Conservation (phyloP, 2,797 vertebrate species). For the Saxicola maurus region DNA sequence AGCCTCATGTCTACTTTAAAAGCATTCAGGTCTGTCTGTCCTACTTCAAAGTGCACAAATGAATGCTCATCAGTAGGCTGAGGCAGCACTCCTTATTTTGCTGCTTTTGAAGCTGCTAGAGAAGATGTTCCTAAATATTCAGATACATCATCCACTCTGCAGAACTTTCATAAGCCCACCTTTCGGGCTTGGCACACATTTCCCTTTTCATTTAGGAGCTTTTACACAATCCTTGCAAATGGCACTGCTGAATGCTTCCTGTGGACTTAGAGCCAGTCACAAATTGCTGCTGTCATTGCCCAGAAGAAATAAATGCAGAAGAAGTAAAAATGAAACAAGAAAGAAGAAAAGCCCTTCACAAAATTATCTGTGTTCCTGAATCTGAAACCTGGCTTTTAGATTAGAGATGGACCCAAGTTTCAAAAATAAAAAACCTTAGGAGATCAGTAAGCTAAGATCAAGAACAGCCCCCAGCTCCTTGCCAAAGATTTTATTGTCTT, state of each 20-base stretch:
- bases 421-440: neutral
- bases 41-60: neutral
- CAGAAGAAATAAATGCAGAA: neutral
- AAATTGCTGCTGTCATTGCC: neutral
- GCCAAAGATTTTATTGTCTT: neutral
- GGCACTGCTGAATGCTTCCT: neutral
- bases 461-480: neutral
- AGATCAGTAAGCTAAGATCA: neutral
- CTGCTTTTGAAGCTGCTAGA: neutral
- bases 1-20: neutral
- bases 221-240: neutral
- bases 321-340: neutral
- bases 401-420: neutral
- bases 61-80: neutral
- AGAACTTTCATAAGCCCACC: neutral
- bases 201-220: neutral
- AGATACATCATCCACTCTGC: neutral
- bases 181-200: neutral
- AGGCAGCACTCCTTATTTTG: neutral
- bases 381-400: neutral
- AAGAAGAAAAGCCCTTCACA: neutral
- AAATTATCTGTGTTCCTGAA: neutral
- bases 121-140: neutral
- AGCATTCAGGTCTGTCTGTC: neutral
- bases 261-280: accelerated